These are phyloP conservation scores for Danio tinwini DNA, from an alignment of 2,797 vertebrate genomes.

Conservation along the genomic window DNA sequence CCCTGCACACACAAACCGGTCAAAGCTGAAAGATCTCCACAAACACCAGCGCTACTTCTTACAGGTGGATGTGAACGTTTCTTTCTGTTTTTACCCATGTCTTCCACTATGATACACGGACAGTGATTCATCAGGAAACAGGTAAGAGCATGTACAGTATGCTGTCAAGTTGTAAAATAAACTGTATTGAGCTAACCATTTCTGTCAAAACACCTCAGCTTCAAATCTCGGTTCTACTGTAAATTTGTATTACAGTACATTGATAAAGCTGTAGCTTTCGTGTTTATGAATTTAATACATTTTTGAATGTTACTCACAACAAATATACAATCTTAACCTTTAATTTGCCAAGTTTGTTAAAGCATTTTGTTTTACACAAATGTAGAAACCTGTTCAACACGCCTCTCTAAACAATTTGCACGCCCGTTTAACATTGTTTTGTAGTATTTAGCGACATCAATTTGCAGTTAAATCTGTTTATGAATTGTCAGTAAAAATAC, in stretches of 20 bases:
- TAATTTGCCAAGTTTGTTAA: neutral
- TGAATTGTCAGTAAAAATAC: too few species aligned
- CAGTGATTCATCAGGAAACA: conserved; percentile 2
- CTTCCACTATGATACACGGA: neutral
- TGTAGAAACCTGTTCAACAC: neutral
- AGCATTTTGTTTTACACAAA: neutral
- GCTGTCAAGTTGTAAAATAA: neutral
- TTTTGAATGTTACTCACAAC: neutral
- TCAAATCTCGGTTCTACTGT: neutral
- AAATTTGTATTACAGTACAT: neutral
- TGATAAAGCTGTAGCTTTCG: neutral
- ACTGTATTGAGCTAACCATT: too few species aligned
- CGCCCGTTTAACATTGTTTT: too few species aligned
- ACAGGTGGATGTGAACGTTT: neutral
- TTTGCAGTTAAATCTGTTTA: too few species aligned
- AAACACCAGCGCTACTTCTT: neutral
- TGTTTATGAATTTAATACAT: neutral
- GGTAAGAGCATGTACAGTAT: conserved; percentile 25
- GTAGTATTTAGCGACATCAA: too few species aligned
- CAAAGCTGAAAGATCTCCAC: neutral
- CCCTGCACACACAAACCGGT: conserved; percentile 42
- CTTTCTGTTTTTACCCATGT: neutral
- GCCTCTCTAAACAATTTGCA: neutral
- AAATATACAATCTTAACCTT: neutral
- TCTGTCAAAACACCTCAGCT: neutral